phyloP scores from a whole-genome alignment of 1,140 invertebrate genomes.

The Fopius arisanus region DNA sequence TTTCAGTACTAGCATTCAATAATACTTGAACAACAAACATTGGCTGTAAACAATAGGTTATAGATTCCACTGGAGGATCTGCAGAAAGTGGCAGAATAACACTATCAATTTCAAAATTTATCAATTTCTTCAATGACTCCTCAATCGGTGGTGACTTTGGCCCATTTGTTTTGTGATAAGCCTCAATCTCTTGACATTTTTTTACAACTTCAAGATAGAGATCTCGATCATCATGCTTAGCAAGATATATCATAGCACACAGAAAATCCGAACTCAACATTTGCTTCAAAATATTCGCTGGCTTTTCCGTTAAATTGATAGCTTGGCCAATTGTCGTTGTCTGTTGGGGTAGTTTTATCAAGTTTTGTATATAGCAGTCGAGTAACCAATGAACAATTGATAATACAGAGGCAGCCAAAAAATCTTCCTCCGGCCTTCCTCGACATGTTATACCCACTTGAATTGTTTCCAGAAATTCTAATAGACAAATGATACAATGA shows the following conservation, averaged over 20 bases:
- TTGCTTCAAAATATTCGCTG: slow-evolving; percentile 73
- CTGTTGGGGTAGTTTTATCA: slow-evolving; percentile 65
- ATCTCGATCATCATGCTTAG: slow-evolving; percentile 76
- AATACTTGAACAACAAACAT: slow-evolving; percentile 77
- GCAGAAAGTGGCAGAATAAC: slow-evolving; percentile 61
- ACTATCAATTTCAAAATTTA: slow-evolving; percentile 71
- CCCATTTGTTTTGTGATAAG: slow-evolving; percentile 68
- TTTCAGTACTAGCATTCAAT: slow-evolving; percentile 78
- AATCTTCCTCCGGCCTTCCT: slow-evolving; percentile 83
- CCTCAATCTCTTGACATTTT: slow-evolving; percentile 77
- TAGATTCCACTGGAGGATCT: slow-evolving; percentile 70
- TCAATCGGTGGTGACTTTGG: slow-evolving; percentile 68
- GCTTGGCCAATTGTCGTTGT: slow-evolving; percentile 63
- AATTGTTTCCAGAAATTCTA: slow-evolving; percentile 86
- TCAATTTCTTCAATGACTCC: slow-evolving; percentile 70
- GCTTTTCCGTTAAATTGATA: slow-evolving; percentile 74
- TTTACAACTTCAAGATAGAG: slow-evolving; percentile 74
- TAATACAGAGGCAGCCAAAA: slow-evolving; percentile 77
- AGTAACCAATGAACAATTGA: slow-evolving; percentile 83
- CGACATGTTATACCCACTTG: slow-evolving; percentile 75
- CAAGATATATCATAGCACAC: slow-evolving; percentile 83
- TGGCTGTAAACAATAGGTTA: slow-evolving; percentile 79
- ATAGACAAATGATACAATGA: slow-evolving; percentile 84
- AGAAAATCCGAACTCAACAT: slow-evolving; percentile 79
- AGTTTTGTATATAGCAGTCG: slow-evolving; percentile 76